Evolutionary conservation across 2,888 invertebrate genomes (phyloP).

Genomic region (Brenthis ino): DNA sequence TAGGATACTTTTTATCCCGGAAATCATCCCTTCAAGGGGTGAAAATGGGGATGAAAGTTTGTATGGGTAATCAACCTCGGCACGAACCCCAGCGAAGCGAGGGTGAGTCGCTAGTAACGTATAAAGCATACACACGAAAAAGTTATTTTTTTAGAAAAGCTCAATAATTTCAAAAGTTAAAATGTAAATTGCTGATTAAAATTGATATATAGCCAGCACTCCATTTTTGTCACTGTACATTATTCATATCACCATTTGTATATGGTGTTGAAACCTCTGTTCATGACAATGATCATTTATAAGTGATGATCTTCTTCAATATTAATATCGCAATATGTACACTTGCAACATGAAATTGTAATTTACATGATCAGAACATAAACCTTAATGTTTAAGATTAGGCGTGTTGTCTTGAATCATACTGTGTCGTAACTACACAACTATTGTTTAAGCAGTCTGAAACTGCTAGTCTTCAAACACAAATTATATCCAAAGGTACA

Average conservation of each 20-base stretch:
- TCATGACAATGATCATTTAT: constrained; percentile 47
- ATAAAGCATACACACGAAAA: constrained; percentile 1
- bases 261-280: constrained; percentile 19
- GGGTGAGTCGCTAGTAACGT: neutral
- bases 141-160: neutral
- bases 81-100: too few relatives aligned
- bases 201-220: neutral
- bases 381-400: constrained; percentile 51
- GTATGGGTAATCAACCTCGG: too few relatives aligned
- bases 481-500: too few relatives aligned
- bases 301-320: constrained; percentile 57
- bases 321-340: constrained; percentile 67
- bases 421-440: constrained; percentile 9
- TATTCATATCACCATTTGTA: neutral
- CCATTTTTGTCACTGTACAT: neutral
- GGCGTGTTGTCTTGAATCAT: constrained; percentile 35
- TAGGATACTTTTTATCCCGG: too few relatives aligned
- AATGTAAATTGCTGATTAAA: constrained; percentile 1
- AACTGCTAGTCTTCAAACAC: too few relatives aligned
- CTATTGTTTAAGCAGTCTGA: neutral
- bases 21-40: too few relatives aligned
- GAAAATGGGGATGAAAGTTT: too few relatives aligned
- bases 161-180: neutral
- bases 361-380: constrained; percentile 46
- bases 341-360: constrained; percentile 49